Percentiles rank a stretch among this genome's conserved stretches.
These are phyloP conservation scores for Cyanocitta stelleri DNA, from an alignment of 2,113 vertebrate species.

Conservation along the genomic window DNA sequence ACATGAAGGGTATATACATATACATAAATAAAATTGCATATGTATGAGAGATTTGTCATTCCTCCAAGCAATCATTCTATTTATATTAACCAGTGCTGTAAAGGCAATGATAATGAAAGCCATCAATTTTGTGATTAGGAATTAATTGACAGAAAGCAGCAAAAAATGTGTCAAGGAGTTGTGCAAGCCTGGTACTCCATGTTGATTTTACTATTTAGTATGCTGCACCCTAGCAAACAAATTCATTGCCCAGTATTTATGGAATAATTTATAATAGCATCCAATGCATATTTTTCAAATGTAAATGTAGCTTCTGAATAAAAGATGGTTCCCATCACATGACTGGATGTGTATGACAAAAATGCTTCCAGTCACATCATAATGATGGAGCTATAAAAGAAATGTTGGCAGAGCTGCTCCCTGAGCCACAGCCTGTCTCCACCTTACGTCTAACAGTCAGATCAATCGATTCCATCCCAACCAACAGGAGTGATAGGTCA, in stretches of 20 bases:
- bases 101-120: neutral
- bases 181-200: accelerated
- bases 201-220: neutral
- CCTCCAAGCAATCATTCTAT: neutral
- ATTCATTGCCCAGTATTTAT: neutral
- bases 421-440: neutral
- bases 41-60: neutral
- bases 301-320: neutral
- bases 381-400: neutral
- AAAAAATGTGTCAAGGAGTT: neutral
- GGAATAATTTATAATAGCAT: neutral
- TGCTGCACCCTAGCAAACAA: accelerated
- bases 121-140: neutral
- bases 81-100: neutral
- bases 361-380: neutral
- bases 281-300: neutral
- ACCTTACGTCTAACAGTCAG: accelerated
- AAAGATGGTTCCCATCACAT: neutral
- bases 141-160: neutral
- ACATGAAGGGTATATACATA: no score
- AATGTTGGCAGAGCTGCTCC: neutral
- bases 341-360: neutral
- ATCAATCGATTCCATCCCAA: neutral
- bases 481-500: accelerated
- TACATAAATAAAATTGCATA: neutral